Evolutionary conservation across 2,888 invertebrate species (phyloP).

Genomic region (Drosophila macrospina): DNA sequence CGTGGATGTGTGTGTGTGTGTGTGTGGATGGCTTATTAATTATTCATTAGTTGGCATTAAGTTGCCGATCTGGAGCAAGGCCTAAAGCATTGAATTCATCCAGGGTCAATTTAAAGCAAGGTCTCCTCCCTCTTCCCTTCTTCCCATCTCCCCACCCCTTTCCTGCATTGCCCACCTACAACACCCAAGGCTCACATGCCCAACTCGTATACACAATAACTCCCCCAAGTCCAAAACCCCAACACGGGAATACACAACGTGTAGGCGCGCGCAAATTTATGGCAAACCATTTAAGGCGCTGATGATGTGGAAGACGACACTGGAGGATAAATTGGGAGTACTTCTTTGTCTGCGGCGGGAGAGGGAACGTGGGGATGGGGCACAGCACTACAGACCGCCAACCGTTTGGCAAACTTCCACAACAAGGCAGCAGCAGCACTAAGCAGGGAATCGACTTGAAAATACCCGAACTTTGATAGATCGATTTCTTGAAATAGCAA

Average conservation of each 20-base stretch:
- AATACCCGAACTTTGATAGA: conserved; percentile 19
- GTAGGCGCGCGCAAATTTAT: conserved; percentile 74
- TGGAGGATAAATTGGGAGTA: conserved; percentile 63
- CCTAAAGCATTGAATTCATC: conserved; percentile 43
- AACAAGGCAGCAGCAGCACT: conserved; percentile 28
- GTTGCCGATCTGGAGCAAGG: conserved; percentile 62
- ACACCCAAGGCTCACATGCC: conserved; percentile 23
- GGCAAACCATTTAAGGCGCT: conserved; percentile 78
- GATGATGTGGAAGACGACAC: conserved; percentile 75
- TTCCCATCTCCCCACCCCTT: neutral
- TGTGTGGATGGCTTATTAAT: conserved; percentile 75
- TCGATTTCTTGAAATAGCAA: neutral
- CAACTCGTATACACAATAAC: conserved; percentile 16
- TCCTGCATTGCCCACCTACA: neutral
- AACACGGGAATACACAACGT: conserved; percentile 12
- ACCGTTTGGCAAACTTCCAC: conserved; percentile 51
- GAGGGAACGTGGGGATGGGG: conserved; percentile 8
- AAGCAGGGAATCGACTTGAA: conserved; percentile 17
- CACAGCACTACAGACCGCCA: conserved; percentile 16
- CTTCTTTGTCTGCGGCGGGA: conserved; percentile 6
- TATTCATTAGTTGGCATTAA: conserved; percentile 82
- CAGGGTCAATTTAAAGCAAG: conserved; percentile 59
- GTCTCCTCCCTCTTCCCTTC: neutral
- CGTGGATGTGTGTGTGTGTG: conserved; percentile 18
- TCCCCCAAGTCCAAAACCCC: neutral